Conservation (phyloP, 2,113 vertebrate genomes). For the Oostethus manadensis region DNA sequence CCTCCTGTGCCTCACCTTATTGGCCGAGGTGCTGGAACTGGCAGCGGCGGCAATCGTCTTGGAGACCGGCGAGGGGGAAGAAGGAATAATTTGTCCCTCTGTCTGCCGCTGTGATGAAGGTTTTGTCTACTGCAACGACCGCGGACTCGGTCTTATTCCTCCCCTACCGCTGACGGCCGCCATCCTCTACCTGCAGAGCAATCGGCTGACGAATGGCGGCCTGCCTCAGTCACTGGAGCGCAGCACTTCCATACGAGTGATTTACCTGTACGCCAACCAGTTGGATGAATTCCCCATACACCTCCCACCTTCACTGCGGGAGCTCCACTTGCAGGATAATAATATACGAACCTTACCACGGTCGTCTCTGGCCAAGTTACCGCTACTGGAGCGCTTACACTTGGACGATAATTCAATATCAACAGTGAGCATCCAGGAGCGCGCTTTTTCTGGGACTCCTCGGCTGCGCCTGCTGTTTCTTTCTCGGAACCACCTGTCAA, state of each 20-base stretch:
- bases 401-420: slow-evolving; percentile 95
- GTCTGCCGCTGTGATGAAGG: slow-evolving; percentile 88
- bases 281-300: slow-evolving; percentile 85
- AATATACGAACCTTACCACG: slow-evolving; percentile 85
- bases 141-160: slow-evolving; percentile 83
- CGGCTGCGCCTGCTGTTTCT: slow-evolving; percentile 83
- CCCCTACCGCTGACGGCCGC: slow-evolving; percentile 81
- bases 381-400: slow-evolving; percentile 89
- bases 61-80: slow-evolving; percentile 72
- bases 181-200: slow-evolving; percentile 94
- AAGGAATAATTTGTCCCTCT: slow-evolving; percentile 76
- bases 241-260: slow-evolving; percentile 78
- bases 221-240: slow-evolving; percentile 76
- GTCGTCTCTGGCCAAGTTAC: slow-evolving; percentile 79
- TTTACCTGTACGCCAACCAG: slow-evolving; percentile 91
- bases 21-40: slow-evolving; percentile 83
- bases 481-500: slow-evolving; percentile 90
- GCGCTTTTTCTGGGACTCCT: slow-evolving; percentile 87
- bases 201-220: slow-evolving; percentile 84
- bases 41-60: slow-evolving; percentile 73
- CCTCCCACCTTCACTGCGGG: slow-evolving; percentile 82
- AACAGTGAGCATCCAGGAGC: slow-evolving; percentile 90
- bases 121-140: slow-evolving; percentile 95
- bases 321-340: slow-evolving; percentile 95
- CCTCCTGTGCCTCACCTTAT: slow-evolving; percentile 84